Base-by-base conservation (phyloP, 2,113 vertebrate species). In the Gadus chalcogrammus region DNA sequence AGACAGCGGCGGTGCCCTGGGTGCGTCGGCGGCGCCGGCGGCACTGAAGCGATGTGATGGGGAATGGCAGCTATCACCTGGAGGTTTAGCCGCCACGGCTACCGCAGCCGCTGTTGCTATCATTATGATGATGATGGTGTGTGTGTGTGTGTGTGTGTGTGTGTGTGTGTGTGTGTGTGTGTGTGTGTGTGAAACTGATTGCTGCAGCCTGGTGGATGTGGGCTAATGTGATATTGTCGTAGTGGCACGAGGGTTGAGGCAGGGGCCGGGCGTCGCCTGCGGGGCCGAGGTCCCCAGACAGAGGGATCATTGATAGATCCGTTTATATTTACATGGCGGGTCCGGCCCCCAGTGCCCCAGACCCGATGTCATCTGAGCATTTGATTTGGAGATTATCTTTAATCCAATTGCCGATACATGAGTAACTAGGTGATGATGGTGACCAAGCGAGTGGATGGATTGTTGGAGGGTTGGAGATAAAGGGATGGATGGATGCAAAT, bases 31-130 rank as follows among this genome's bases (percentile, higher is more conserved):
- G 73, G 79, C 59, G 31, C 64, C 22, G 66, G 74, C 61, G 9
- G 75, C 82, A 79, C 88, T 78, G 79, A 84, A 78, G 62, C 2
- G 38, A 52, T 61, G 76, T 78, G 89, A 88, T 88, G 88, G 89
- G 83, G 83, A 88, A 88, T 81, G 82, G 87, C 76, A 83, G 87
- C 85, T 79, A 88, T 88, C 84, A 85, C 82, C 83, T 79, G 83
- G 76, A 75, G 35, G 73, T 78, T 75, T 67, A 66, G 70, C 73
- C 82, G 73, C 81, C 52, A 75, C 81, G 72, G 2, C 42, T 48
- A 48, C 12, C 9, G 42, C 7, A 48, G 42, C 42, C 42, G 42
- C 11, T 48, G 42, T 48, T 48, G 42, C 12, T 9, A 2, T 48
- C 71, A 77, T 67, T 73, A 75, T 79, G 61, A 65, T 87, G 81